Evolutionary conservation across 2,113 vertebrate species (phyloP), one percentile per base, ranked within the genome.

Genomic region (Zingel zingel): DNA sequence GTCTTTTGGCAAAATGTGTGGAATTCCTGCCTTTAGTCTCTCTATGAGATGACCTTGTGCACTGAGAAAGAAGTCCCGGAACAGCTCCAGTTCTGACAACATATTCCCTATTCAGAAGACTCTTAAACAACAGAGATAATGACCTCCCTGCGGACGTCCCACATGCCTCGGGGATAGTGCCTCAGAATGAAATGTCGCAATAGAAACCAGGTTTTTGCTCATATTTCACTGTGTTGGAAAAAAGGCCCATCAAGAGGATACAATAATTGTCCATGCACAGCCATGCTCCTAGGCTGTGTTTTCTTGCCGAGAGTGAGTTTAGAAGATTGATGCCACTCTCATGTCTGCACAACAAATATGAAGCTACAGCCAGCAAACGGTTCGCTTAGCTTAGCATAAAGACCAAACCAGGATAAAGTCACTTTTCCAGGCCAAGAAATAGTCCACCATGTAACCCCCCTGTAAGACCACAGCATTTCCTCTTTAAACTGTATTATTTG

Each of bases 91-190:
- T 82, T 79, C 79, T 70, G 74, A 51, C 43, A 76, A 71, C 81
- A 73, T 76, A 75, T 77, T 84, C 79, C 33, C 63, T n/a, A 23
- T 77, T 74, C 74, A 66, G 70, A 80, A 18, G 63, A 47, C 53
- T 27, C 71, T 84, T 92, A 87, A 93, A 89, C 74, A 86, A 75
- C 85, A 66, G 79, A 81, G 81, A 87, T 92, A 92, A 94, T 92
- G 89, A 92, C 86, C 79, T 92, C 93, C 90, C 90, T 43, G 64
- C n/a, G 84, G 93, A 93, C 64, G 58, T 63, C 68, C 59, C 50
- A 12, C 71, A 15, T 56, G 74, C 83, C 85, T 50, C 30, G 4
- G 89, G 88, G 86, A 89, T 47, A 64, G 71, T 39, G 66, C 67
- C 59, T 65, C 81, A 27, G 58, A 86, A 48, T 54, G 45, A 86